Evolutionary conservation across 2,797 vertebrate species (phyloP), one percentile per base, ranked within the genome.

Genomic region (Helicolenus hilgendorfi): DNA sequence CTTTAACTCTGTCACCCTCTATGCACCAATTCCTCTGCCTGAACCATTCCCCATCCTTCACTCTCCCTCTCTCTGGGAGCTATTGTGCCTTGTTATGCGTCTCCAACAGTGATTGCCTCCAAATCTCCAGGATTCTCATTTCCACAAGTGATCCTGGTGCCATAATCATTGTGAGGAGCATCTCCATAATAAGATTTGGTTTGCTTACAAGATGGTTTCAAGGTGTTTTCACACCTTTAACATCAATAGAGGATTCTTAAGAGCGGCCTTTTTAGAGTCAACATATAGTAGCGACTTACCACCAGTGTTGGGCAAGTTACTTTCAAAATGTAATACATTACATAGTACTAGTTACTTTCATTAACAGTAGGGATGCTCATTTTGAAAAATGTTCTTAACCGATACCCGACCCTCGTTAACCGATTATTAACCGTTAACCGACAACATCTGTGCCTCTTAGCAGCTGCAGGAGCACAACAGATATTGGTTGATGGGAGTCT

Each of bases 21-120:
- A 84, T 91, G 86, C 92, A 91, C 86, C 83, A 59, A 90, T 72
- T 91, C 85, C 72, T 90, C 83, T 79, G 85, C 91, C 89, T 86
- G 65, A 94, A 88, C 71, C 86, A 64, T 88, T 86, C 77, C 22
- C 83, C 38, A 41, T 84, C 80, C 77, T 83, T 76, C 63, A 77
- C 41, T 68, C 65, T 72, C 64, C 62, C 71, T 53, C 90, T 87
- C 83, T 75, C 81, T 59, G 35, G 63, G 79, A 77, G 81, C 86
- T 27, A 81, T 88, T 79, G 60, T 58, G 80, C 82, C 84, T 93
- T 49, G 79, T 93, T 94, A 72, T 87, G 74, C 1, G 67, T 78
- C 84, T 89, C 73, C 56, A 79, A 41, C 76, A 72, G 72, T 78
- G 85, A 93, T 88, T 91, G 89, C 87, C 82, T 93, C 85, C 77